Conservation (phyloP, 1,140 invertebrate species). For the Myzus persicae region DNA sequence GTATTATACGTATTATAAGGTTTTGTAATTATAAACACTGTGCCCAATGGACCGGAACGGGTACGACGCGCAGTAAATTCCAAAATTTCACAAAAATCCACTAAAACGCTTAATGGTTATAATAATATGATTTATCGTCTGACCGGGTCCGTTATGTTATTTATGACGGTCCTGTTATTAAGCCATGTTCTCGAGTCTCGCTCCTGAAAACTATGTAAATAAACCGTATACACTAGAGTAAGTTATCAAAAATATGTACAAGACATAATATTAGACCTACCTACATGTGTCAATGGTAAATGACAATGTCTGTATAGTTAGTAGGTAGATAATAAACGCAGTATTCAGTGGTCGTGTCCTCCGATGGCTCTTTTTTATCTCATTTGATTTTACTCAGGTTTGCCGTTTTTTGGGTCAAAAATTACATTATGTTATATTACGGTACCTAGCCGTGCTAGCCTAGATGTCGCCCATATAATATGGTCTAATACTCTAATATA, state of each 20-base stretch:
- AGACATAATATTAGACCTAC: not conserved
- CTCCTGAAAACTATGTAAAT: not conserved
- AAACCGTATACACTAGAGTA: not conserved
- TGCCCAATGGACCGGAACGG: not conserved
- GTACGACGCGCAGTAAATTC: not conserved
- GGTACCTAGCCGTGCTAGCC: no score
- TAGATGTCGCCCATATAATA: not conserved
- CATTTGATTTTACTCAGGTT: not conserved
- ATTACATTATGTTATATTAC: not conserved
- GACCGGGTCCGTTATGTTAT: not conserved
- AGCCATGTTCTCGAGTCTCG: not conserved
- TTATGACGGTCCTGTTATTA: slow-evolving; percentile 2
- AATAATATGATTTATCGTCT: slow-evolving; percentile 17
- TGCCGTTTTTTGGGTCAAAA: not conserved
- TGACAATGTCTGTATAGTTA: no score
- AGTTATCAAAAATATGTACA: not conserved
- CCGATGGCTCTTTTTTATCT: not conserved
- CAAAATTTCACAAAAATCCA: slow-evolving; percentile 8
- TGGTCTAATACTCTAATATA: not conserved
- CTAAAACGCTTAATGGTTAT: slow-evolving; percentile 19
- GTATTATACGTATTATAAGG: not conserved
- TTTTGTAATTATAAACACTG: not conserved
- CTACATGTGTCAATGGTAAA: no score
- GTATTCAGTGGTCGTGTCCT: not conserved
- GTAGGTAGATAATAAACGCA: not conserved